Conservation (phyloP, 2,888 invertebrate species). For the Stenotaenia linearis region DNA sequence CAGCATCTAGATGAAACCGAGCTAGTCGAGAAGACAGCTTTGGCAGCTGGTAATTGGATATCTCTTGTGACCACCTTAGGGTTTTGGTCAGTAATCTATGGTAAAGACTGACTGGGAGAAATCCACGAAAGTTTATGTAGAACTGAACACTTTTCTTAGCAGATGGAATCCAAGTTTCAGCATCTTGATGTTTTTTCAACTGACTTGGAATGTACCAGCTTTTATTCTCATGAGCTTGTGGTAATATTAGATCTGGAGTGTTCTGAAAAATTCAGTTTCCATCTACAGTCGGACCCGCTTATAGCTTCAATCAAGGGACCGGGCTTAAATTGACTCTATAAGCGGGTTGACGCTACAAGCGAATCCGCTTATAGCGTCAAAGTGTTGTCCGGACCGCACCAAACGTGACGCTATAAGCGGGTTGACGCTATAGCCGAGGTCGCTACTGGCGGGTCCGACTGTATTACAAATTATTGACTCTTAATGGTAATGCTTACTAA, state of each 20-base stretch:
- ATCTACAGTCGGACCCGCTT: no score
- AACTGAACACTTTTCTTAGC: conserved; percentile 8
- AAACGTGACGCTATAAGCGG: no score
- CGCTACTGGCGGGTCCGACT: no score
- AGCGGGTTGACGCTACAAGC: no score
- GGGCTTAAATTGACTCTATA: no score
- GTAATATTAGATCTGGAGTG: neutral
- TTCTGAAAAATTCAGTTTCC: neutral
- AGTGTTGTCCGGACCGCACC: no score
- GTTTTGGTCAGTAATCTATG: neutral
- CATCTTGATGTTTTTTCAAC: neutral
- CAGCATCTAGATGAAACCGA: conserved; percentile 38
- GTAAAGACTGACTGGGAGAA: conserved; percentile 21
- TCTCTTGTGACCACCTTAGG: neutral
- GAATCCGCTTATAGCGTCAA: no score
- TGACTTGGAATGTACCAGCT: conserved; percentile 8
- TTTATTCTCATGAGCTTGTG: neutral
- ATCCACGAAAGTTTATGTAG: conserved; percentile 31
- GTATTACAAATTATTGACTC: no score
- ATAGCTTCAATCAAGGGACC: no score
- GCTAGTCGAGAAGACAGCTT: conserved; percentile 5
- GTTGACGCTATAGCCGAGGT: no score
- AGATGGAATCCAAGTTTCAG: neutral
- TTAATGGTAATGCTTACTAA: neutral
- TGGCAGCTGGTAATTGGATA: neutral